Conservation (phyloP, 2,113 vertebrate genomes). For the Proterorhinus semilunaris region DNA sequence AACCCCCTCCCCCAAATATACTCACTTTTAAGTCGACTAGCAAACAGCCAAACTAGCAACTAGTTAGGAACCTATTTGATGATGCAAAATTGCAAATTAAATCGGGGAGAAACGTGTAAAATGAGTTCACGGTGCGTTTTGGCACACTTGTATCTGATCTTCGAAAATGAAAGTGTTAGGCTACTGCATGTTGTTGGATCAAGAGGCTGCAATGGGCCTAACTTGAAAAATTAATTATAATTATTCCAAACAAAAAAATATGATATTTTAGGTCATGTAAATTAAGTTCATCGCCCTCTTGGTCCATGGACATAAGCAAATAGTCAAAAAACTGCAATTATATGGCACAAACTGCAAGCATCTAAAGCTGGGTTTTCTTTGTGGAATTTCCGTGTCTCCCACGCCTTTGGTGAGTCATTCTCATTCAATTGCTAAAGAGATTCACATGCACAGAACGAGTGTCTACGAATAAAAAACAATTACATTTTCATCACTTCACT, state of each 20-base stretch:
- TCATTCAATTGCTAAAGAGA: conserved; percentile 57
- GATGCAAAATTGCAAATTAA: too few species aligned
- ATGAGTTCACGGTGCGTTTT: too few species aligned
- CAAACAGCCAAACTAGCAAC: too few species aligned
- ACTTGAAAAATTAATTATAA: conserved; percentile 82
- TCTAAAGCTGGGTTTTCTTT: conserved; percentile 62
- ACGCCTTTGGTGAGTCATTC: conserved; percentile 75
- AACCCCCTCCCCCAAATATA: background rate
- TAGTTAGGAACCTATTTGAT: too few species aligned
- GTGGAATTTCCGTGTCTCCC: conserved; percentile 72
- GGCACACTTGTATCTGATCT: conserved; percentile 18
- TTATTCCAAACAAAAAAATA: conserved; percentile 61
- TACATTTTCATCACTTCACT: background rate
- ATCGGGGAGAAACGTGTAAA: too few species aligned
- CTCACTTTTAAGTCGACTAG: too few species aligned
- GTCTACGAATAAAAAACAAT: conserved; percentile 12
- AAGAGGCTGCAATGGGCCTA: background rate
- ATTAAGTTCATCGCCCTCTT: conserved; percentile 65
- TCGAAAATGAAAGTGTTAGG: conserved; percentile 51
- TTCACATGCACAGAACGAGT: conserved; percentile 30
- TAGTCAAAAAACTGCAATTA: conserved; percentile 53
- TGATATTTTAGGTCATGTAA: conserved; percentile 71
- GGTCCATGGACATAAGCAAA: conserved; percentile 27
- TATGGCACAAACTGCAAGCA: conserved; percentile 46
- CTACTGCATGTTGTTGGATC: conserved; percentile 25